These are phyloP conservation scores for Tethya wilhelma DNA, from an alignment of 37 sponge, comb jelly and placozoan genomes.

Conservation along the genomic window DNA sequence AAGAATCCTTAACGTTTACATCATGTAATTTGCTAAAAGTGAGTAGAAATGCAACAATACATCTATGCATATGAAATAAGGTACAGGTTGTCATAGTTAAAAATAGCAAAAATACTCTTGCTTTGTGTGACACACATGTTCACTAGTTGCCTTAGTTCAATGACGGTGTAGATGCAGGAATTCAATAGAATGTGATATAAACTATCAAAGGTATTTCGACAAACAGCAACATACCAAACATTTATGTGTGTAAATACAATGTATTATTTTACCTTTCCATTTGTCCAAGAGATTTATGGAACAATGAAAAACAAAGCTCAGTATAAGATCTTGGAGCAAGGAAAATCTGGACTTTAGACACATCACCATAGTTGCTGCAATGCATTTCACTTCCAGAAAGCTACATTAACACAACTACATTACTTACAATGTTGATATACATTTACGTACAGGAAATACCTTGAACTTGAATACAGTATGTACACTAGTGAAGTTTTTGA, in stretches of 20 bases:
- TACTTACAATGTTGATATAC: too few species aligned
- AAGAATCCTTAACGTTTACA: too few species aligned
- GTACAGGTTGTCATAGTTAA: too few species aligned
- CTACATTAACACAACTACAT: too few species aligned
- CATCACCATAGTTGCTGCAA: not conserved
- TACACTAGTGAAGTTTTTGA: conserved; percentile 27
- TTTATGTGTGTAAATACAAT: not conserved
- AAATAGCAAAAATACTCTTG: too few species aligned
- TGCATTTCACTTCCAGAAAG: not conserved
- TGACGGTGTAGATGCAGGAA: too few species aligned
- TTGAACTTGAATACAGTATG: conserved; percentile 35
- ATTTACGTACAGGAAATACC: too few species aligned
- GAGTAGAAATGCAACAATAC: not conserved
- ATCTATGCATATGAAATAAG: not conserved
- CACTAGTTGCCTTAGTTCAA: too few species aligned
- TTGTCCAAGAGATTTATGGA: not conserved
- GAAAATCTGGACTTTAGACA: not conserved
- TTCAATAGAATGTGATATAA: too few species aligned
- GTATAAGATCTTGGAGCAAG: conserved; percentile 14
- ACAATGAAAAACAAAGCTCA: not conserved
- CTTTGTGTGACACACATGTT: too few species aligned
- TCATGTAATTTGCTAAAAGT: too few species aligned
- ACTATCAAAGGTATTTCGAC: too few species aligned
- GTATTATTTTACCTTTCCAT: conserved; percentile 12
- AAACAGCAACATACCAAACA: not conserved